Conservation (phyloP, 2,113 vertebrate species). For the human (Homo sapiens) region GRCh38 chr9:92290501-92291000, state of each 20-base stretch:
- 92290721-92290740: neutral
- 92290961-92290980: neutral
- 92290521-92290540: neutral
- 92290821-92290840: neutral
- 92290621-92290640: neutral
- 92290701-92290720: neutral
- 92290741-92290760: neutral
- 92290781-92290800: constrained; percentile 3
- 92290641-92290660: neutral
- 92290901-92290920: neutral
- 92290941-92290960: neutral
- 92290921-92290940: neutral
- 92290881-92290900: neutral
- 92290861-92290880: neutral
- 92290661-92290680: neutral
- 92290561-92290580: neutral
- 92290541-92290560: neutral
- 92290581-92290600: neutral
- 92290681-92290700: neutral
- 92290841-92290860: neutral
- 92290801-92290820: constrained; percentile 10
- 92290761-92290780: neutral
- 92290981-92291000: neutral
- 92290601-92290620: neutral
- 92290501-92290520: neutral